Base-by-base conservation (phyloP, 2,797 vertebrate genomes). In the Apogon hyalosoma region DNA sequence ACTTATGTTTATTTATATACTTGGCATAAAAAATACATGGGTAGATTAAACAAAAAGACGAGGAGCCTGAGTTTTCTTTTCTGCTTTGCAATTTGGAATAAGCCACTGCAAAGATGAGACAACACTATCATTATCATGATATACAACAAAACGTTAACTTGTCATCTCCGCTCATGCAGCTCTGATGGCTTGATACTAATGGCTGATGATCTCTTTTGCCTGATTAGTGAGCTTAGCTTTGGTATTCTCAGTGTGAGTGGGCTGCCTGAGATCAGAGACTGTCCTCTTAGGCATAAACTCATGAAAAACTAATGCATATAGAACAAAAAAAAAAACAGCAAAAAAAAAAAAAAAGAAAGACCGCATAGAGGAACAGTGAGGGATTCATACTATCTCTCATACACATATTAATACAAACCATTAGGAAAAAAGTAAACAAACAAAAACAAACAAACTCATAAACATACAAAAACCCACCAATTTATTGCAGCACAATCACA, bases 141-240 rank as follows among this genome's bases (percentile, higher is more conserved):
- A 54, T 46, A 52, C 55, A 59, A 63, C 59, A 70, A 73, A 87
- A 63, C 53, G 69, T 75, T 75, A 63, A 68, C 64, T 68, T 50
- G 53, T 63, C 71, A 58, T 79, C 77, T 71, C 58, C 24, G 55
- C 68, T 65, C 74, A 42, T 53, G 78, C 69, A 68, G 50, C 71
- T 77, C 75, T 63, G 72, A 63, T 21, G 49, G 79, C 79, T 82
- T 82, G 83, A 87, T 54, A 74, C 66, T 83, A 83, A 90, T 75
- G 56, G 71, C 42, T 63, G 77, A 74, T 77, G 86, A 91, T 81
- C 67, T 77, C 73, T 62, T 61, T 53, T 57, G 68, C 80, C 73
- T 64, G 78, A 87, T 90, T 82, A 85, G 83, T 40, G 69, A 86
- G 71, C 71, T 63, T 31, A 73, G 77, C 73, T 77, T 67, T 54